Evolutionary conservation across 1,140 invertebrate species (phyloP).

Genomic region (Drosophila guanche): DNA sequence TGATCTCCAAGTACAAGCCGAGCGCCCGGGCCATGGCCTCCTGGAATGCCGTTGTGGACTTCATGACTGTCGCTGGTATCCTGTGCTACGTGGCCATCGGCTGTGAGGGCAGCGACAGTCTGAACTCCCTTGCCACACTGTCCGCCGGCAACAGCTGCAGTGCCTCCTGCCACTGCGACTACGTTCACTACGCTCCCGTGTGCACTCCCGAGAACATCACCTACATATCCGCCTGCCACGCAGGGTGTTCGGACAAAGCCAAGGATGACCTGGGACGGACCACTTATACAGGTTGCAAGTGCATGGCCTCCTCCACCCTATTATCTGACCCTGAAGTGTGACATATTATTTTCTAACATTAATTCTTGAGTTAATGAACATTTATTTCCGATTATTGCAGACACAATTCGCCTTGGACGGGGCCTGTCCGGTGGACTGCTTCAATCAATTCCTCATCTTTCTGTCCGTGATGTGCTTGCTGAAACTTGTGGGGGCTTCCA

Average conservation of each 20-base stretch:
- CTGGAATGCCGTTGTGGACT: slow-evolving; percentile 89
- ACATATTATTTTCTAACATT: accelerated
- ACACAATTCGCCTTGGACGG: slow-evolving; percentile 83
- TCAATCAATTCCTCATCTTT: slow-evolving; percentile 87
- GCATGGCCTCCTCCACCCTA: slow-evolving; percentile 13
- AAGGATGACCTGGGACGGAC: slow-evolving; percentile 68
- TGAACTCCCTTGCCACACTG: slow-evolving; percentile 40
- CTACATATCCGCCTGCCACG: slow-evolving; percentile 89
- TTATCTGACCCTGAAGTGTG: slow-evolving; percentile 17
- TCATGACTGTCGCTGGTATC: slow-evolving; percentile 87
- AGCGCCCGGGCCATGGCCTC: slow-evolving; percentile 87
- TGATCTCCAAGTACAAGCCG: slow-evolving; percentile 89
- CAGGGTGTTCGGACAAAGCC: slow-evolving; percentile 85
- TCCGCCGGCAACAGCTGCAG: slow-evolving; percentile 84
- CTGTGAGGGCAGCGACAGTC: slow-evolving; percentile 85
- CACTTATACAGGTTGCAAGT: slow-evolving; percentile 60
- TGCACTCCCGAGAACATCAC: slow-evolving; percentile 86
- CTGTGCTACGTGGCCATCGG: slow-evolving; percentile 88
- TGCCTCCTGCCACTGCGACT: slow-evolving; percentile 86
- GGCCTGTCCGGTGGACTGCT: slow-evolving; percentile 87
- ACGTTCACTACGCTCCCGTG: slow-evolving; percentile 88
- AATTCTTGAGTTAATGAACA: too few species aligned
- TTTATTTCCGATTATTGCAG: slow-evolving; percentile 16
- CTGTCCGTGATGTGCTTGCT: slow-evolving; percentile 87
- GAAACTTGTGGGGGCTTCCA: slow-evolving; percentile 87